phyloP scores from a whole-genome alignment of 2,113 vertebrate genomes.

The Alces alces region DNA sequence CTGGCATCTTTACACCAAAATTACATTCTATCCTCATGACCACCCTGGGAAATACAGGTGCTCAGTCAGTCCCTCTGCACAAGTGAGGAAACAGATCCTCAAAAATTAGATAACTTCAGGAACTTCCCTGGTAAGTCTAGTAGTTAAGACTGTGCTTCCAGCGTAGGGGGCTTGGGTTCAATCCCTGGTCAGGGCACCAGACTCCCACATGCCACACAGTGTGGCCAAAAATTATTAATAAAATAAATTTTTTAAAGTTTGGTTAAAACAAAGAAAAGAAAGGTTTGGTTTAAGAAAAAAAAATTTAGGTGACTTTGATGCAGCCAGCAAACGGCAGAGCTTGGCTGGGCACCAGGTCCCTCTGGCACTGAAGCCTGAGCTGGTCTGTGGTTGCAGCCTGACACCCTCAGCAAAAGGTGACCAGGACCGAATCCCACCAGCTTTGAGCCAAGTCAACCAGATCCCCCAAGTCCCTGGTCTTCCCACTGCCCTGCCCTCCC shows the following conservation, averaged over 20 bases:
- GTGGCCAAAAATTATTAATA: neutral
- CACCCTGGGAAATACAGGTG: too few species aligned
- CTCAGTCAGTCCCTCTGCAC: too few species aligned
- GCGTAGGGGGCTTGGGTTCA: neutral
- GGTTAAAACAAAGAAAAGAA: neutral
- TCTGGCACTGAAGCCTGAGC: neutral
- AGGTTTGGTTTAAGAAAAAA: neutral
- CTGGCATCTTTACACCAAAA: neutral
- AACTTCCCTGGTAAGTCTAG: neutral
- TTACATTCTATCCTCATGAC: neutral
- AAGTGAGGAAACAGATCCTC: neutral
- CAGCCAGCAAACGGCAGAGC: neutral
- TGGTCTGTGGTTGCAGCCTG: neutral
- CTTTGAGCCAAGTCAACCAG: neutral
- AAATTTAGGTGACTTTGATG: neutral
- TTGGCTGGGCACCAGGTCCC: neutral
- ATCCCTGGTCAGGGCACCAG: neutral
- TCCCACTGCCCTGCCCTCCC: neutral
- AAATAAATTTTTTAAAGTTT: neutral
- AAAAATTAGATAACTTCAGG: neutral
- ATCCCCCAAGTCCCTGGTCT: neutral
- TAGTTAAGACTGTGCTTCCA: neutral
- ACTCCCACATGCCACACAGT: neutral
- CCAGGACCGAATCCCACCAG: neutral
- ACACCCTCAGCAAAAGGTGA: neutral